These are phyloP conservation scores for Lota lota DNA, from an alignment of 2,113 vertebrate species.

Conservation along the genomic window DNA sequence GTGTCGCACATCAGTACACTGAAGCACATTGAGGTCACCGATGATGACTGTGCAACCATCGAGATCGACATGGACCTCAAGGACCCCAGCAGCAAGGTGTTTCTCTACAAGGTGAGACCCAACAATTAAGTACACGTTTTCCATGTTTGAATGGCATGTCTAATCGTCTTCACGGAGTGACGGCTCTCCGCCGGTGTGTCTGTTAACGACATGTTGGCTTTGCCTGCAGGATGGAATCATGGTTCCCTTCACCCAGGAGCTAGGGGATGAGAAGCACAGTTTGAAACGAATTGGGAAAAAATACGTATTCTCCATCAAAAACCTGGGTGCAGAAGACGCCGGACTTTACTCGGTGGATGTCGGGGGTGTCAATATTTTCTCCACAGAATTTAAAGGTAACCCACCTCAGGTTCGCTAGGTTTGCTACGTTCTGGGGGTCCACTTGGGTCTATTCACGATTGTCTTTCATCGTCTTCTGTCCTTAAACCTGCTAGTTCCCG, in stretches of 20 bases:
- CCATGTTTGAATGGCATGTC: neutral
- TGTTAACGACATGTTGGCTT: neutral
- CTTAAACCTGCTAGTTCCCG: conserved; percentile 70
- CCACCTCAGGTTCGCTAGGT: neutral
- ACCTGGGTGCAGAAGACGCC: conserved; percentile 77
- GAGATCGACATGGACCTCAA: conserved; percentile 86
- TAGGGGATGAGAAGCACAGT: conserved; percentile 60
- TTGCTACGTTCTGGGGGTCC: neutral
- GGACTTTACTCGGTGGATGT: conserved; percentile 87
- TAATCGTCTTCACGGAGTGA: neutral
- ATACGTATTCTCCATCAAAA: conserved; percentile 79
- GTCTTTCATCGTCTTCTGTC: neutral
- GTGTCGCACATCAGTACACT: conserved; percentile 70
- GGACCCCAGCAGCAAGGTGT: conserved; percentile 76
- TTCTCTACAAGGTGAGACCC: conserved; percentile 83
- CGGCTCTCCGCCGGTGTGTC: no score
- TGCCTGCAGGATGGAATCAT: conserved; percentile 78
- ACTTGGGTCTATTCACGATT: neutral
- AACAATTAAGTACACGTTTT: neutral
- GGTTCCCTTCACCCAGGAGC: conserved; percentile 69
- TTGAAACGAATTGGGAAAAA: conserved; percentile 79
- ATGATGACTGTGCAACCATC: conserved; percentile 73
- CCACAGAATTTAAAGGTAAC: conserved; percentile 81
- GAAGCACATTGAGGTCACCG: conserved; percentile 76
- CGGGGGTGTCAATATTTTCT: conserved; percentile 81